phyloP scores from a whole-genome alignment of 1,140 invertebrate species.

The Ctenoplectra terminalis region DNA sequence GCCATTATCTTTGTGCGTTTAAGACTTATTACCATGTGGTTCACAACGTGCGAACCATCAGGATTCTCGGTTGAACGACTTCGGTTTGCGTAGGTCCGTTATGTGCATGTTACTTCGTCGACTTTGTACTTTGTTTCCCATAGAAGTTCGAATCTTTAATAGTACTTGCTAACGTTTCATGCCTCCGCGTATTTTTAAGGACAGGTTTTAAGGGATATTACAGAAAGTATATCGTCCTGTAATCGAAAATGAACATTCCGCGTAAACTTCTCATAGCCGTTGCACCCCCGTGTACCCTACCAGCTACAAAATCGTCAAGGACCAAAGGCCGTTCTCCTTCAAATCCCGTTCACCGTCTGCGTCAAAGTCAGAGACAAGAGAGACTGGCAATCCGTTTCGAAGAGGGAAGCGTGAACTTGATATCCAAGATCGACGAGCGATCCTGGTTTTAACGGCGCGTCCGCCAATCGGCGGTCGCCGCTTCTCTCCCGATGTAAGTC shows the following conservation, averaged over 20 bases:
- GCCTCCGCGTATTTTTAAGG: too few species aligned
- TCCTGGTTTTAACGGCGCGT: neutral
- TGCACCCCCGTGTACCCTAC: too few species aligned
- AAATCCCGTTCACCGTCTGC: neutral
- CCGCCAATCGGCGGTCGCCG: constrained; percentile 21
- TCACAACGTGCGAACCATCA: constrained; percentile 2
- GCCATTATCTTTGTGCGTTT: constrained; percentile 1
- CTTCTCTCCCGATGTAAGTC: constrained; percentile 10
- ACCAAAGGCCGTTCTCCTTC: neutral
- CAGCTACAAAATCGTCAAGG: neutral
- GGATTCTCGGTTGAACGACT: constrained; percentile 4
- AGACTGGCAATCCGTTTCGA: neutral
- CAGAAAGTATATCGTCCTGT: too few species aligned
- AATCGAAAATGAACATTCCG: too few species aligned
- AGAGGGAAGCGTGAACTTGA: constrained; percentile 1
- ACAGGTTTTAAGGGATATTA: too few species aligned
- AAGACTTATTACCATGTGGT: neutral
- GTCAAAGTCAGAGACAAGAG: neutral
- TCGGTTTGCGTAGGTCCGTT: neutral
- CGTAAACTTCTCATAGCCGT: too few species aligned
- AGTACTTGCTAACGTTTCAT: too few species aligned
- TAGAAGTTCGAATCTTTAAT: neutral
- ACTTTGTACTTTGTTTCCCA: neutral
- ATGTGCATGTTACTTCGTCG: neutral
- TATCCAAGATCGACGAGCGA: constrained; percentile 17